Percentiles rank a stretch among this genome's conserved stretches.
Evolutionary conservation across 2,888 invertebrate species (phyloP).

Genomic region (Norana najaformis): DNA sequence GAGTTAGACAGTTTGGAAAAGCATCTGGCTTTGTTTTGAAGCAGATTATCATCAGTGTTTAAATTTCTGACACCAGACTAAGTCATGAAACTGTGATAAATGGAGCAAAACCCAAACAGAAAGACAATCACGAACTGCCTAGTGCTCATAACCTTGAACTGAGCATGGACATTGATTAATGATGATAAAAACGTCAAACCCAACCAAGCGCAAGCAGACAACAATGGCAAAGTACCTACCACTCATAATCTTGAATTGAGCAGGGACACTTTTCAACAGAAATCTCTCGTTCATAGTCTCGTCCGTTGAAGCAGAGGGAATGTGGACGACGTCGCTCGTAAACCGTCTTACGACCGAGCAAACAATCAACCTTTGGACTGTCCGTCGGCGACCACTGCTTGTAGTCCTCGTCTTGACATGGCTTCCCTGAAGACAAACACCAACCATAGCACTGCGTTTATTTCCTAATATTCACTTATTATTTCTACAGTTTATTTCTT

Average conservation of each 20-base stretch:
- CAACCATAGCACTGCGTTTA: background rate
- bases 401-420: conserved; percentile 76
- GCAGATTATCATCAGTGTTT: no score
- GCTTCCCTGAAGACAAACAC: conserved; percentile 5
- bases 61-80: no score
- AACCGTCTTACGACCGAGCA: conserved; percentile 76
- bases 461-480: background rate
- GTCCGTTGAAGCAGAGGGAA: conserved; percentile 80
- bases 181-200: background rate
- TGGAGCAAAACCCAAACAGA: no score
- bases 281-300: conserved; percentile 69
- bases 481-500: no score
- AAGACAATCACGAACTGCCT: no score
- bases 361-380: conserved; percentile 68
- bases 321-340: conserved; percentile 76
- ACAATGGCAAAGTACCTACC: conserved; percentile 62
- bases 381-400: conserved; percentile 80
- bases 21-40: no score
- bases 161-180: no score
- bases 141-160: no score
- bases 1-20: no score
- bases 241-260: conserved; percentile 80
- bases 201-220: background rate
- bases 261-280: conserved; percentile 78
- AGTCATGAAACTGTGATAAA: no score